phyloP scores from a whole-genome alignment of 2,113 vertebrate genomes.

The Rhabdornis inornatus region DNA sequence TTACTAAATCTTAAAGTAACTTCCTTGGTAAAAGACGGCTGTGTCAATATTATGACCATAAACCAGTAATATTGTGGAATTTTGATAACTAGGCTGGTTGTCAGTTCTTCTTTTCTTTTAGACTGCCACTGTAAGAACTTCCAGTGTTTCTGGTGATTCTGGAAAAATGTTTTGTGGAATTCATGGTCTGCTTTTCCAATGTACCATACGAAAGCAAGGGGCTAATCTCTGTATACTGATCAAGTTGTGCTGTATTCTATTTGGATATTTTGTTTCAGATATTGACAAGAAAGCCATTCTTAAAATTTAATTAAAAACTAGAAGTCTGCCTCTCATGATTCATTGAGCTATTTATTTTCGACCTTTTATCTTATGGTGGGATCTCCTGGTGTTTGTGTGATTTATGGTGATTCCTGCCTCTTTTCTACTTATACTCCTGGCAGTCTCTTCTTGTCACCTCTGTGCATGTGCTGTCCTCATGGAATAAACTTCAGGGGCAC shows the following conservation, averaged over 20 bases:
- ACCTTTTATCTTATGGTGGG: background rate
- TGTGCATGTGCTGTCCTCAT: background rate
- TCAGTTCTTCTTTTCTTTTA: background rate
- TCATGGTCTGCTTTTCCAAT: background rate
- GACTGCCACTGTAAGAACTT: background rate
- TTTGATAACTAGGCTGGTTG: background rate
- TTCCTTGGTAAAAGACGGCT: background rate
- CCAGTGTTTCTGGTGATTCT: background rate
- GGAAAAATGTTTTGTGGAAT: background rate
- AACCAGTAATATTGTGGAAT: background rate
- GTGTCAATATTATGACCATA: background rate
- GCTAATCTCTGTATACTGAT: background rate
- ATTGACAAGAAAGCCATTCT: background rate
- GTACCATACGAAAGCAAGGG: background rate
- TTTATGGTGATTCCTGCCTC: background rate
- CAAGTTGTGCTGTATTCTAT: accelerated
- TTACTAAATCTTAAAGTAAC: background rate
- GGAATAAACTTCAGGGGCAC: accelerated
- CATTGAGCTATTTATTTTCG: background rate
- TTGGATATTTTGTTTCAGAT: background rate
- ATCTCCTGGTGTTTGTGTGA: background rate
- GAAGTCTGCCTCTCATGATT: background rate
- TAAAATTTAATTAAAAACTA: background rate
- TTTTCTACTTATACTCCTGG: background rate
- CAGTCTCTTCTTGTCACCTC: background rate